phyloP scores from a whole-genome alignment of 2,113 vertebrate genomes.

The Hystrix cristata region DNA sequence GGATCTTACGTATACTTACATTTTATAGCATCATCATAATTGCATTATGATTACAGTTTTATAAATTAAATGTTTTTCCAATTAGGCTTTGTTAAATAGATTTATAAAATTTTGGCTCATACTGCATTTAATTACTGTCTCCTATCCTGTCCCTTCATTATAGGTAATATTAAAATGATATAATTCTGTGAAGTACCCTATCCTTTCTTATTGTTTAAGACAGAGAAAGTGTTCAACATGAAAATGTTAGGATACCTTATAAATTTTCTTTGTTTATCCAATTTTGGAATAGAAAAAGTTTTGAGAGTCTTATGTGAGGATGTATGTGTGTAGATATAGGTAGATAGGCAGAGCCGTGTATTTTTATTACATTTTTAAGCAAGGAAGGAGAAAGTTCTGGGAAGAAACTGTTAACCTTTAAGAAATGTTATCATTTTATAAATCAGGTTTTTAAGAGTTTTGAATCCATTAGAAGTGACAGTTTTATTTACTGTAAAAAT shows the following conservation, averaged over 20 bases:
- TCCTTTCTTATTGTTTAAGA: constrained; percentile 40
- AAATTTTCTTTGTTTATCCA: constrained; percentile 26
- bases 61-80: constrained; percentile 45
- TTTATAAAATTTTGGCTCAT: constrained; percentile 51
- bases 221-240: constrained; percentile 4
- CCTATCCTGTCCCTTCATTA: background rate
- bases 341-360: background rate
- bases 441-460: constrained; percentile 25
- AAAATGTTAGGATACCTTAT: background rate
- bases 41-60: constrained; percentile 27
- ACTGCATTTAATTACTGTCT: constrained; percentile 36
- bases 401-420: constrained; percentile 25
- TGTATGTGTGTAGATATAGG: background rate
- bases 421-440: constrained; percentile 44
- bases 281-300: constrained; percentile 35
- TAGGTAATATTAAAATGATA: background rate
- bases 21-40: constrained; percentile 16
- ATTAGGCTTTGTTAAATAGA: constrained; percentile 38
- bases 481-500: constrained; percentile 19
- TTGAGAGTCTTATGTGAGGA: background rate
- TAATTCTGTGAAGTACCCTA: background rate
- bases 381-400: constrained; percentile 30
- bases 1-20: background rate
- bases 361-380: constrained; percentile 63
- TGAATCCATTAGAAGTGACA: background rate